Evolutionary conservation across 2,888 invertebrate genomes (phyloP).

Genomic region (Scaptodrosophila latifasciaeformis): DNA sequence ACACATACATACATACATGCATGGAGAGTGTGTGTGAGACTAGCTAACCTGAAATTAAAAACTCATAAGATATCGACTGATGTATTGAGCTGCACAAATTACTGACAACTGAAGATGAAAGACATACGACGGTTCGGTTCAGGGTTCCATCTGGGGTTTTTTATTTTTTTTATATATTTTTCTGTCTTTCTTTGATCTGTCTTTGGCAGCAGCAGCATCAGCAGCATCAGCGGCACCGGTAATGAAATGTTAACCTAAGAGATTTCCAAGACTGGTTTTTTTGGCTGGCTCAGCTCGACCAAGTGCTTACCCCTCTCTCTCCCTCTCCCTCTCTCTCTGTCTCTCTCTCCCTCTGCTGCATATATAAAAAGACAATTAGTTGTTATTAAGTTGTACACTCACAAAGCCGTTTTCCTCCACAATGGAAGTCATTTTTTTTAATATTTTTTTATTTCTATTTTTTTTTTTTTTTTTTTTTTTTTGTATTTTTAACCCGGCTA

Average conservation of each 20-base stretch:
- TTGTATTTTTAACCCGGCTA: slow-evolving; percentile 1
- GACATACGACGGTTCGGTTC: slow-evolving; percentile 24
- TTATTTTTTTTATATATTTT: too few species aligned
- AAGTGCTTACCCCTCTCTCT: slow-evolving; percentile 2
- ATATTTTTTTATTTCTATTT: not conserved
- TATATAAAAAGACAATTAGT: slow-evolving; percentile 73
- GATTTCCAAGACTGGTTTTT: slow-evolving; percentile 57
- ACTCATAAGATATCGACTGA: slow-evolving; percentile 76
- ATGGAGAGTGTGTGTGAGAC: slow-evolving; percentile 13
- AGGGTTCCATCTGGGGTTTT: too few species aligned
- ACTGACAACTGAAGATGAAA: slow-evolving; percentile 70
- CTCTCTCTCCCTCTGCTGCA: slow-evolving; percentile 43
- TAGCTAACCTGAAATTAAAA: slow-evolving; percentile 74
- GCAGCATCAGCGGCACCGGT: not conserved
- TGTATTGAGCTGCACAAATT: slow-evolving; percentile 75
- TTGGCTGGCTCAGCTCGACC: not conserved
- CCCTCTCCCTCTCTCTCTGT: not conserved
- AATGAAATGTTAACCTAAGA: slow-evolving; percentile 27
- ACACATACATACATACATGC: slow-evolving; percentile 22
- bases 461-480: not conserved
- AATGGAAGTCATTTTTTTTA: not conserved
- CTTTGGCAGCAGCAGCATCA: slow-evolving; percentile 8
- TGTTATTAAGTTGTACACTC: slow-evolving; percentile 61
- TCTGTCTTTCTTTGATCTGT: not conserved
- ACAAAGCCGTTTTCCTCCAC: slow-evolving; percentile 38